Evolutionary conservation across 2,888 invertebrate genomes (phyloP).

Genomic region (Zygaena filipendulae): DNA sequence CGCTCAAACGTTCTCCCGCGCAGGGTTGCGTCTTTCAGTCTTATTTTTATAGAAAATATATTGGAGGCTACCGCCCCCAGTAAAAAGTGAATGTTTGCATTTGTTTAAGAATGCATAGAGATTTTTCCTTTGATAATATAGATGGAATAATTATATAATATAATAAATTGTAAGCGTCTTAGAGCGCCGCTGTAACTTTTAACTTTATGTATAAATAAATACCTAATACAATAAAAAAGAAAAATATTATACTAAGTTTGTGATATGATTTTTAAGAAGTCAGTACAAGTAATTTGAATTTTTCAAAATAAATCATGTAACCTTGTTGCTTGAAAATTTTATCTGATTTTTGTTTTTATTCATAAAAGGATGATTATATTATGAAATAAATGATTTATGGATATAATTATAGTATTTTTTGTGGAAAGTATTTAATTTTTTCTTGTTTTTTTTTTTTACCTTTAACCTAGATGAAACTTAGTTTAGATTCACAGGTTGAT

Average conservation of each 20-base stretch:
- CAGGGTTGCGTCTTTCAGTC: conserved; percentile 50
- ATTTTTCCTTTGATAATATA: conserved; percentile 27
- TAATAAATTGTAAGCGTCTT: conserved; percentile 23
- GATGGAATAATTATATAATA: conserved; percentile 9
- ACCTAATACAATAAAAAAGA: conserved; percentile 16
- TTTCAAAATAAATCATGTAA: conserved; percentile 42
- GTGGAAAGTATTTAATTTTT: conserved; percentile 22
- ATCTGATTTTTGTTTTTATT: conserved; percentile 30
- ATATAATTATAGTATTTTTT: too few species aligned
- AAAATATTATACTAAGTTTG: conserved; percentile 28
- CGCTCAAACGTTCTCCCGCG: too few species aligned
- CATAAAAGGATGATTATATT: conserved; percentile 27
- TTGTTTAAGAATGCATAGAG: conserved; percentile 59
- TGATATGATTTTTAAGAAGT: conserved; percentile 47
- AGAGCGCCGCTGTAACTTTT: conserved; percentile 26
- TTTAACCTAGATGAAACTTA: conserved; percentile 1
- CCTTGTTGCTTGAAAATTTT: conserved; percentile 36
- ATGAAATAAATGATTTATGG: conserved; percentile 32
- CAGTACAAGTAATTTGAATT: conserved; percentile 45
- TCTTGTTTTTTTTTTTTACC: conserved; percentile 17
- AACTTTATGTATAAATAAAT: conserved; percentile 15
- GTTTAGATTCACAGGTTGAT: too few species aligned
- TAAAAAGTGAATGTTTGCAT: conserved; percentile 42
- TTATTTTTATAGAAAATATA: conserved; percentile 43
- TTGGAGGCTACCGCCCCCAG: conserved; percentile 34